Base-by-base conservation (phyloP, 2,113 vertebrate species). In the Sphyrna mokarran region DNA sequence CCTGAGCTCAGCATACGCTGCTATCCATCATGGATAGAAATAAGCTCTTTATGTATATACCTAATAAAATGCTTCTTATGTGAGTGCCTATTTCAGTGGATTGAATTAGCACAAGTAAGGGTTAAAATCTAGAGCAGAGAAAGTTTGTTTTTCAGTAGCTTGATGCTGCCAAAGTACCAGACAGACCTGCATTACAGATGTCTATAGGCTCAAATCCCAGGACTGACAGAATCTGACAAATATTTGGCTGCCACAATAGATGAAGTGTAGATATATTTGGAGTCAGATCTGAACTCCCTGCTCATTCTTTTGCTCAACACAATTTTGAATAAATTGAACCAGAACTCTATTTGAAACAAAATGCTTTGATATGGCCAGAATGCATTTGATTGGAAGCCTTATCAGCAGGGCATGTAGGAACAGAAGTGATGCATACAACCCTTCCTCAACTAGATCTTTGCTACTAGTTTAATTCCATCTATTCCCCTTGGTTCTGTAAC, bases 111-210 rank as follows among this genome's bases (percentile, higher is more conserved):
- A 26, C 13, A 95, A 54, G n/a, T 48, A 95, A 95, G 94, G 54
- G 94, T 95, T 95, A 95, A 95, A 95, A 29, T 48, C 68, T 54
- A 43, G 43, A 95, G 40, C 94, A 54, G 66, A 5, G 76, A 26
- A 72, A 95, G 26, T 16, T 76, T 22, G 8, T 72, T 90, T 72
- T 72, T 76, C 40, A 95, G 69, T 54, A 95, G 94, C 40, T 40
- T 37, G 20, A 37, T 91, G 89, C n/a, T 91, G 61, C 89, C 61
- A 93, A 33, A 68, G 61, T 61, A 33, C 61, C 89, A 93, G 61
- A 93, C 61, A 93, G 89, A 93, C 61, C 61, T 93, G 89, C 58
- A 66, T 95, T 10, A 95, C 68, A 95, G 66, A 70, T 95, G 93
- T 9, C 37, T 72, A 29, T 76, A 70, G 63, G 69, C 94, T 95